Base-by-base conservation (phyloP, 2,888 invertebrate genomes). In the Drosophila anomalata region DNA sequence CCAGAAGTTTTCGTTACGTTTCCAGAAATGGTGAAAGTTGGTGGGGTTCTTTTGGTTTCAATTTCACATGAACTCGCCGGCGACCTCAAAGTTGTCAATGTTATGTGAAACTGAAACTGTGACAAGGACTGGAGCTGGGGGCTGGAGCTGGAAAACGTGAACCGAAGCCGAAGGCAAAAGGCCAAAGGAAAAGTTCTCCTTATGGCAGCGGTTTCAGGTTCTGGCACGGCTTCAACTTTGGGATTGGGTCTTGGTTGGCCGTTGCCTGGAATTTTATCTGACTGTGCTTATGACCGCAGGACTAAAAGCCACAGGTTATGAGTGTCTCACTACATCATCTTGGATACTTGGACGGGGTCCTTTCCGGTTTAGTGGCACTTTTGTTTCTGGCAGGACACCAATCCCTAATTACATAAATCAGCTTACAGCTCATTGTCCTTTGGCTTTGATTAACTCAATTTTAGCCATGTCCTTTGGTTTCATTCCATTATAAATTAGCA, bases 261-360 rank as follows among this genome's bases (percentile, higher is more conserved):
- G 29, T 58, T 60, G 63, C 63, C 62, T 63, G 68, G 54, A 33
- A 46, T 51, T 67, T 47, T 41, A 47, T 48, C 47, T 29, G 39
- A 26, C 51, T 26, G 78, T 76, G 84, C 78, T 83, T 86, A 77
- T 80, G 84, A 86, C 87, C 87, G 77, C 83, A 80, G 79, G 78
- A 76, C 87, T 63, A 74, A 84, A 81, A 87, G 85, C 81, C 87
- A 87, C 81, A 81, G 81, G 81, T 81, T 81, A 81, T 81, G 87
- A 80, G 81, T 80, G 72, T 84, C 84, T 81, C 81, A 81, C 84
- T 87, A 78, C 56, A 65, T 72, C 36, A 36, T n/a, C 14, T n/a
- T 6, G 33, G 33, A 33, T 33, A 12, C 12, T 33, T 12, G 36
- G n/a, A 36, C n/a, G 36, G 36, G n/a, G 36, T 36, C 36, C 36